Evolutionary conservation across 2,797 vertebrate species (phyloP).

Genomic region (Diplodus puntazzo): DNA sequence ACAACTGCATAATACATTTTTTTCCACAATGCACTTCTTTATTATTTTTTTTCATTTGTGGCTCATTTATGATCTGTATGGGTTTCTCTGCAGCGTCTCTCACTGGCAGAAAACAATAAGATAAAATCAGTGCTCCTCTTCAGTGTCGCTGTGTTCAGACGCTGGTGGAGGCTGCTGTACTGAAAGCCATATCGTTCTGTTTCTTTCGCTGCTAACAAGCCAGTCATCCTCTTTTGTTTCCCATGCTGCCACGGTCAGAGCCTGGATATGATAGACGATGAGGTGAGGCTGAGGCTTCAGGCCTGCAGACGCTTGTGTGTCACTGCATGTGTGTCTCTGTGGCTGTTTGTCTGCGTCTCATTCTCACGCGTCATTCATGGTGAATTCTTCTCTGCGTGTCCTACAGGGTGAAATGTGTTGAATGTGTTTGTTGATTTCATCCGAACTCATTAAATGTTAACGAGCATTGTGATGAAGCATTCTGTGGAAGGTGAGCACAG

Average conservation of each 20-base stretch:
- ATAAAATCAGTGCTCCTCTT: constrained; percentile 7
- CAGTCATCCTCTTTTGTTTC: constrained; percentile 63
- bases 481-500: neutral
- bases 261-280: constrained; percentile 99
- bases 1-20: neutral
- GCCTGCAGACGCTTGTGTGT: constrained; percentile 49
- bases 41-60: neutral
- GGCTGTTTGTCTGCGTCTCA: constrained; percentile 29
- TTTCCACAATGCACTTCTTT: neutral
- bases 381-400: constrained; percentile 9
- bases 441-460: neutral
- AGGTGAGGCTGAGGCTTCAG: constrained; percentile 89
- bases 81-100: constrained; percentile 8
- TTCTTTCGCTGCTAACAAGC: constrained; percentile 61
- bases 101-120: constrained; percentile 6
- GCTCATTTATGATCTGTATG: constrained; percentile 3
- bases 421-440: neutral
- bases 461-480: neutral
- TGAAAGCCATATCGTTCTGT: constrained; percentile 26
- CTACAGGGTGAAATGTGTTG: neutral
- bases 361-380: constrained; percentile 7
- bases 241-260: constrained; percentile 88
- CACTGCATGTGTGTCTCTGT: constrained; percentile 28
- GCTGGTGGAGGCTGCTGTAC: constrained; percentile 6
- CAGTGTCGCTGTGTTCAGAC: constrained; percentile 28